Percentiles rank a stretch among this genome's conserved stretches.
phyloP scores from a whole-genome alignment of 2,888 invertebrate species.

The Thecocarcelia acutangulata region DNA sequence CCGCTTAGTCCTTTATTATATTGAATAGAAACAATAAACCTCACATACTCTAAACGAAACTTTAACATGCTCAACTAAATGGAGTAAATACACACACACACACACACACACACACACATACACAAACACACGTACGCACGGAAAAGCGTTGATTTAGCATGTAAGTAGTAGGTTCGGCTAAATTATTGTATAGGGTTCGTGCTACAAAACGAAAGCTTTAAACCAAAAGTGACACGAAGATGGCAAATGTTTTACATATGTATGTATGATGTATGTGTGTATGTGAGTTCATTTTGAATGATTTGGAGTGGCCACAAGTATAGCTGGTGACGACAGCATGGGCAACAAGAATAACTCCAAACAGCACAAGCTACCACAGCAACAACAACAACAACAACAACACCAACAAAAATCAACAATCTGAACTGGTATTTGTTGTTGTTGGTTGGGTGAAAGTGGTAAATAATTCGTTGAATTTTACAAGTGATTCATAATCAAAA shows the following conservation, averaged over 20 bases:
- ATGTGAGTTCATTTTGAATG: conserved; percentile 36
- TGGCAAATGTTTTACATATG: conserved; percentile 4
- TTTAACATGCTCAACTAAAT: too few species aligned
- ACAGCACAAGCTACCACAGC: conserved; percentile 17
- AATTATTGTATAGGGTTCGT: conserved; percentile 41
- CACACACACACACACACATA: not conserved
- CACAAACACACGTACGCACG: not conserved
- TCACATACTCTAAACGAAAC: not conserved
- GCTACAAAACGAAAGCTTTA: conserved; percentile 28
- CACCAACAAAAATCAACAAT: conserved; percentile 28
- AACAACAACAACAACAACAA: conserved; percentile 12
- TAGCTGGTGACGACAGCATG: conserved; percentile 42
- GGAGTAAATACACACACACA: not conserved
- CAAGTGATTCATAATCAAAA: conserved; percentile 56
- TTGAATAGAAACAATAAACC: conserved; percentile 14
- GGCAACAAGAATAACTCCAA: conserved; percentile 18
- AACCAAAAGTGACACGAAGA: conserved; percentile 12
- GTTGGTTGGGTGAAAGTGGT: conserved; percentile 42
- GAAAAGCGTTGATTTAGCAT: not conserved
- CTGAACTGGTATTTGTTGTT: conserved; percentile 38
- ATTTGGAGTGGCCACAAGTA: conserved; percentile 47
- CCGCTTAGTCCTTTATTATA: conserved; percentile 59
- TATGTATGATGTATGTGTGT: conserved; percentile 47
- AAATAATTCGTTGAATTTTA: conserved; percentile 35
- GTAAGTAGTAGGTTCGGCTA: conserved; percentile 19